phyloP scores from a whole-genome alignment of 2,113 vertebrate genomes.

The Eulacestoma nigropectus region DNA sequence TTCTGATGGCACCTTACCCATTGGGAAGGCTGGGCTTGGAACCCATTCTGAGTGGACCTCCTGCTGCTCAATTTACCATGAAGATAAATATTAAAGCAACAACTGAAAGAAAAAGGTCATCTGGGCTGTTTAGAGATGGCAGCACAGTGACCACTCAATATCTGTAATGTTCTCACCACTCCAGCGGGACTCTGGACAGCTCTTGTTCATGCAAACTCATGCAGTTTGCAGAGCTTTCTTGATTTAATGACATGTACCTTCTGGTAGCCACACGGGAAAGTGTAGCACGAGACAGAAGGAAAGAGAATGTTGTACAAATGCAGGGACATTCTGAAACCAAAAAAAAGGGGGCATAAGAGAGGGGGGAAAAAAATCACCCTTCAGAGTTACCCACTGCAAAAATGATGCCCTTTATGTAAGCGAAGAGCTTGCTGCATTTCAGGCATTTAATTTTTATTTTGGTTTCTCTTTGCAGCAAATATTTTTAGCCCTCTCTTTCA shows the following conservation, averaged over 20 bases:
- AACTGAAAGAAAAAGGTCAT: not conserved
- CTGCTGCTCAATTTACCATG: not conserved
- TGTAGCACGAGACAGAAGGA: not conserved
- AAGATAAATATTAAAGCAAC: not conserved
- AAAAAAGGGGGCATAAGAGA: not conserved
- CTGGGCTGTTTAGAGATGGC: not conserved
- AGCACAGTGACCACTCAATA: not conserved
- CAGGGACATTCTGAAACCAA: not conserved
- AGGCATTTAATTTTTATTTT: constrained; percentile 45
- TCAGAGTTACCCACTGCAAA: not conserved
- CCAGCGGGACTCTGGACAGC: not conserved
- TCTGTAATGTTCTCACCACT: not conserved
- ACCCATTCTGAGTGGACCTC: not conserved
- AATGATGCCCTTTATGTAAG: not conserved
- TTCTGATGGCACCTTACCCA: not conserved
- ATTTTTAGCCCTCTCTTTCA: constrained; percentile 48
- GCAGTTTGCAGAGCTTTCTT: not conserved
- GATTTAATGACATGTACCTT: not conserved
- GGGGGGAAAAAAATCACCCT: not conserved
- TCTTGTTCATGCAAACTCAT: not conserved
- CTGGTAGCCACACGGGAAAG: not conserved
- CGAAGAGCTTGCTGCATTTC: not conserved
- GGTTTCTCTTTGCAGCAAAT: constrained; percentile 26
- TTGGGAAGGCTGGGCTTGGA: not conserved
- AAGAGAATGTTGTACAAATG: not conserved